These are phyloP conservation scores for Muntiacus reevesi DNA, from an alignment of 2,113 vertebrate genomes.

Conservation along the genomic window DNA sequence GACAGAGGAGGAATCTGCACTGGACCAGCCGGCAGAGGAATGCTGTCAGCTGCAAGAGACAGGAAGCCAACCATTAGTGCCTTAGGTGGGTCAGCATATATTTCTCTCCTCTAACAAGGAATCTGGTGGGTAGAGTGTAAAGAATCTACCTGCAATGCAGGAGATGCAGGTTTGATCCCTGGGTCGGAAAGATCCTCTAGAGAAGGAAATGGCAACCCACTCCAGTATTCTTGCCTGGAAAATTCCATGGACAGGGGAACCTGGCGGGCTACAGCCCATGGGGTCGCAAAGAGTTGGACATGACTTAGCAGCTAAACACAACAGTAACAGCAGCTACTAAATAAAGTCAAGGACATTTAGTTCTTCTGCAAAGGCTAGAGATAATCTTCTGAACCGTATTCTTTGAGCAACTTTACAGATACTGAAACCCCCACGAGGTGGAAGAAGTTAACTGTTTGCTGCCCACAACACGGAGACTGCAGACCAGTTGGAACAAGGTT, in stretches of 20 bases:
- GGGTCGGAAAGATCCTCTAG: not conserved
- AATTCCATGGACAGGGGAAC: not conserved
- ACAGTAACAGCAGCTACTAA: not conserved
- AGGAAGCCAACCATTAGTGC: not conserved
- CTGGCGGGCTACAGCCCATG: not conserved
- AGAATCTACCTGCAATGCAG: not conserved
- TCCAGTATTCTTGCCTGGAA: not conserved
- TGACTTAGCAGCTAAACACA: not conserved
- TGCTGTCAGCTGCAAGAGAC: not conserved
- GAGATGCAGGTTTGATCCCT: not conserved
- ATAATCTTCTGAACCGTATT: not conserved
- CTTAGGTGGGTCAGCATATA: fast-evolving
- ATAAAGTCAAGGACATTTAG: not conserved
- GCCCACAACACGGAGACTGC: not conserved
- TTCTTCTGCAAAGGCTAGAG: not conserved
- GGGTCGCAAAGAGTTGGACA: not conserved
- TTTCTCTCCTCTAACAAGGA: not conserved
- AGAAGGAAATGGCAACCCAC: not conserved
- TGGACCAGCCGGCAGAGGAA: not conserved
- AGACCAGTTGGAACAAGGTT: not conserved
- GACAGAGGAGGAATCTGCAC: not conserved
- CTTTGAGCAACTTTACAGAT: not conserved
- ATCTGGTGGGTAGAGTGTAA: not conserved
- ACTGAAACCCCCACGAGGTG: not conserved
- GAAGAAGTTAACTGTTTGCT: not conserved